These are phyloP conservation scores for Catharus ustulatus DNA, from an alignment of 2,797 vertebrate species.

Conservation along the genomic window DNA sequence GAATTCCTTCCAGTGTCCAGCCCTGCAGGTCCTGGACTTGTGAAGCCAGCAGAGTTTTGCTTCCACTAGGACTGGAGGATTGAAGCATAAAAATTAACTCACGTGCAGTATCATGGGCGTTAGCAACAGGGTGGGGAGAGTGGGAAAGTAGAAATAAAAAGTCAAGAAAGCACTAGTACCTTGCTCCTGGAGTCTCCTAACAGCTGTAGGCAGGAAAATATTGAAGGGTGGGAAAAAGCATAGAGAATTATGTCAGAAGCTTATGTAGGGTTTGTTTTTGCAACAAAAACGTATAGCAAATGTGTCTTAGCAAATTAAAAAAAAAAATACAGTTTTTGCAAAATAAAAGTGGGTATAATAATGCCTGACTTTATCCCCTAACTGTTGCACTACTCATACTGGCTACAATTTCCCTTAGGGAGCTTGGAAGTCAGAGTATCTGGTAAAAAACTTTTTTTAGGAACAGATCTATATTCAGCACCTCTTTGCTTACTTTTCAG, in stretches of 20 bases:
- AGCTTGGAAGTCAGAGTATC: background rate
- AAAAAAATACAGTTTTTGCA: conserved; percentile 63
- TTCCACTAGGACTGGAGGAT: conserved; percentile 28
- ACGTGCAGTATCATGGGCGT: conserved; percentile 4
- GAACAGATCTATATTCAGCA: background rate
- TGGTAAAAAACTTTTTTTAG: background rate
- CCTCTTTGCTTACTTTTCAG: background rate
- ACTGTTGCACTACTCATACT: background rate
- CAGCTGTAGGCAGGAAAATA: conserved; percentile 91
- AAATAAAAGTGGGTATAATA: conserved; percentile 69
- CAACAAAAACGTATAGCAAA: conserved; percentile 82
- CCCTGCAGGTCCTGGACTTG: conserved; percentile 9
- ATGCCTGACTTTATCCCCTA: conserved; percentile 26
- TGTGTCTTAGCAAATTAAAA: conserved; percentile 77
- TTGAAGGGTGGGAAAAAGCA: conserved; percentile 87
- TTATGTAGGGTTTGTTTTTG: conserved; percentile 78
- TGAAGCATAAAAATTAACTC: conserved; percentile 42
- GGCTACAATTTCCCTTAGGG: background rate
- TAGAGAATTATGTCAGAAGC: conserved; percentile 88
- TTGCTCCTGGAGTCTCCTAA: conserved; percentile 99
- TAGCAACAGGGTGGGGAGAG: conserved; percentile 70
- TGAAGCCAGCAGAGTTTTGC: conserved; percentile 12
- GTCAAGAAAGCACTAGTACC: conserved; percentile 87
- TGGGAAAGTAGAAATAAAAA: conserved; percentile 76
- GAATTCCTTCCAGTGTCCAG: conserved; percentile 11